A percentile compares a stretch with the other conserved stretches of the same genome.
These are phyloP conservation scores for Caenorhabditis parvicauda DNA, from an alignment of 2,888 invertebrate species.

Conservation along the genomic window DNA sequence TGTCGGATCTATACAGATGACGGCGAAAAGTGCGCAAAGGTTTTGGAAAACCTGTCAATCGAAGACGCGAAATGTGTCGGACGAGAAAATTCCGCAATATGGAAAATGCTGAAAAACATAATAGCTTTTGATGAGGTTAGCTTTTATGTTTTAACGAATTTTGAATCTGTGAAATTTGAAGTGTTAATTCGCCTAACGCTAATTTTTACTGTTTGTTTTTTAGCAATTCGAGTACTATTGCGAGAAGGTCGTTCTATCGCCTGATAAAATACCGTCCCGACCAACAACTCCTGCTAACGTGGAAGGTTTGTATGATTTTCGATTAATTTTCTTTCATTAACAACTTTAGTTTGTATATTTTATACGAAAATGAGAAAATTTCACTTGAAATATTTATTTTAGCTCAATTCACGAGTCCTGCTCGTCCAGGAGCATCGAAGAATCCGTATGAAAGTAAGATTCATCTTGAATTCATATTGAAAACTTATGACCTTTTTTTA, in stretches of 20 bases:
- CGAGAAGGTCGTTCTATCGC: slow-evolving; percentile 1
- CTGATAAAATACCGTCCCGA: slow-evolving; percentile 4
- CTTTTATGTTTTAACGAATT: neutral
- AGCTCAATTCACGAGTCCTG: no score
- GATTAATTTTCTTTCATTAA: no score
- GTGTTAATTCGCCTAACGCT: slow-evolving; percentile 1
- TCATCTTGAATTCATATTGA: slow-evolving; percentile 19
- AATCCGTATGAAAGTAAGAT: slow-evolving; percentile 17
- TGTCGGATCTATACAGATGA: neutral
- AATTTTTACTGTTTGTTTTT: slow-evolving; percentile 4
- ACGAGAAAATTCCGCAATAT: slow-evolving; percentile 1
- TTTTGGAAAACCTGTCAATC: neutral
- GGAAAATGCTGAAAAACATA: neutral
- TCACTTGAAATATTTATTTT: no score
- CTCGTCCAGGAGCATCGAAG: no score
- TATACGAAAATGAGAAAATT: no score
- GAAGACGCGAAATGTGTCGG: slow-evolving; percentile 2
- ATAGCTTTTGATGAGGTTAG: slow-evolving; percentile 2
- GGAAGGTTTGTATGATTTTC: no score
- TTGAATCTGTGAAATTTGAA: slow-evolving; percentile 1
- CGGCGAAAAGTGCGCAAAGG: neutral
- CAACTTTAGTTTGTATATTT: no score
- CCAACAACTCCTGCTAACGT: no score
- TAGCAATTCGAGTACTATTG: slow-evolving; percentile 6
- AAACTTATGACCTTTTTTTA: slow-evolving; percentile 26